Evolutionary conservation across 2,797 vertebrate genomes (phyloP), one percentile per base, ranked within the genome.

Genomic region (Anguilla anguilla): DNA sequence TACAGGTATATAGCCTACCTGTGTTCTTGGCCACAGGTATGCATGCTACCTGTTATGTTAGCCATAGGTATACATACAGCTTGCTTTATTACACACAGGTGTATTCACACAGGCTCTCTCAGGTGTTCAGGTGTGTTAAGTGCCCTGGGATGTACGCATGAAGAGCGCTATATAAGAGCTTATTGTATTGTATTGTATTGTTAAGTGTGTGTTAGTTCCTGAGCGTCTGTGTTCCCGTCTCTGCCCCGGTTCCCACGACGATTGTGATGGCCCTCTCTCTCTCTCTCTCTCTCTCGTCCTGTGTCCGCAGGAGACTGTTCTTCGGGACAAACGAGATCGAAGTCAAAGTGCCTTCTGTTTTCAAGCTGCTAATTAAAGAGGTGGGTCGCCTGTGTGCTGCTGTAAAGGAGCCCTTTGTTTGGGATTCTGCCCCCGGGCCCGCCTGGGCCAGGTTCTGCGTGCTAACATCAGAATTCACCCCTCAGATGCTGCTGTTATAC

Each of bases 301-400:
- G 13, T 91, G 86, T 89, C 93, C 92, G 86, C 91, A 99, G 98
- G 96, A 98, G 94, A 96, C 94, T 98, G 92, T 98, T 99, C 96
- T 99, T 98, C 92, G 98, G 98, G 95, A 94, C 97, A 93, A 99
- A 99, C 95, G 98, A 99, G 96, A 99, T 99, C 92, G 95, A 96
- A 94, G 98, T 99, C 96, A 99, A 99, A 98, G 98, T 99, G 98
- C 98, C 98, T 99, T 99, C 98, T 94, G 93, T 98, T 97, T 98
- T 99, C 96, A 99, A 99, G 95, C 98, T 99, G 96, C 97, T 99
- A 94, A 97, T 99, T 95, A 99, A 99, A 95, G 98, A 99, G 98
- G 98, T 99, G 95, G 91, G 95, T 59, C 4, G 17, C 19, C 19
- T 64, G 7, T 67, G 19, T n/a, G 9, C 61, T 13, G 25, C 10